Evolutionary conservation across 2,113 vertebrate species (phyloP).

Genomic region (Serilophus lunatus): DNA sequence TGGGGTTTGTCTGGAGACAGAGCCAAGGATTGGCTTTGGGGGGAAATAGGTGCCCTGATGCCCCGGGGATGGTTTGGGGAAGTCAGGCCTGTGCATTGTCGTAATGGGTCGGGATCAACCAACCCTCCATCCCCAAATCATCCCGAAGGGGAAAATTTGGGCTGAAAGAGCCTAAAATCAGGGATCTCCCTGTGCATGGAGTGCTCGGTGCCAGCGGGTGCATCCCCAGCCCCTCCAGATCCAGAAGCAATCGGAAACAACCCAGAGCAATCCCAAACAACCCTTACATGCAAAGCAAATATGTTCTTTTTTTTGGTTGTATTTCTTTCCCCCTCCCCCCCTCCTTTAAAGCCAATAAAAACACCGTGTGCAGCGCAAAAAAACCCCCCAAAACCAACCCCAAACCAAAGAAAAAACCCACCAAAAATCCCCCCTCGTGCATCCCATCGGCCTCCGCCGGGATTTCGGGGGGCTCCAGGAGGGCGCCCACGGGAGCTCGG

Average conservation of each 20-base stretch:
- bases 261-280: background rate
- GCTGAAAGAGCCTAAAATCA: background rate
- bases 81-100: background rate
- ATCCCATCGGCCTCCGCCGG: background rate
- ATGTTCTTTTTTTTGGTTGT: background rate
- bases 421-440: background rate
- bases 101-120: accelerated
- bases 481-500: background rate
- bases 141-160: background rate
- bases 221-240: background rate
- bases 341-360: background rate
- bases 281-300: background rate
- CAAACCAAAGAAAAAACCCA: background rate
- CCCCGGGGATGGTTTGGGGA: accelerated
- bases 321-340: background rate
- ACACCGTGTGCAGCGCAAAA: accelerated
- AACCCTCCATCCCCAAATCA: no score
- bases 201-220: accelerated
- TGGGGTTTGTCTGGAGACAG: no score
- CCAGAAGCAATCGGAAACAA: accelerated
- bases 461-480: background rate
- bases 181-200: accelerated
- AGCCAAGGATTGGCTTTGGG: background rate
- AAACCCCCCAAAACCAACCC: background rate
- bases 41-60: background rate